These are phyloP conservation scores for Entosphenus tridentatus DNA, from an alignment of 2,113 vertebrate genomes.

Conservation along the genomic window DNA sequence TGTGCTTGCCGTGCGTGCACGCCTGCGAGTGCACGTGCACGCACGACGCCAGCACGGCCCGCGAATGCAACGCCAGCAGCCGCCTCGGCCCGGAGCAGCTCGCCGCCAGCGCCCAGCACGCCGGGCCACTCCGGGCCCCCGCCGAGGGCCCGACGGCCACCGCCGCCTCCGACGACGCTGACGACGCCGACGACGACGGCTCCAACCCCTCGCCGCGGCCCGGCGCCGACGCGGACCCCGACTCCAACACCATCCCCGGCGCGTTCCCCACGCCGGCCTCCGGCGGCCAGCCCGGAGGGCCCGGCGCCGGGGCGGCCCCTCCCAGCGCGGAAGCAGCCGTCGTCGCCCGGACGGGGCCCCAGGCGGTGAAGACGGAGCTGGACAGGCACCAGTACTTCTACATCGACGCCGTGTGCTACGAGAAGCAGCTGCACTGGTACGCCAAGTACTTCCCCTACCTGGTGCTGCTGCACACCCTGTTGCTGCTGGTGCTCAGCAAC, in stretches of 20 bases:
- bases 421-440: constrained; percentile 54
- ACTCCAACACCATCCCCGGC: constrained; percentile 13
- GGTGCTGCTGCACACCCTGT: constrained; percentile 50
- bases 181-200: constrained; percentile 21
- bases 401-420: constrained; percentile 62
- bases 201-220: constrained; percentile 15
- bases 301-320: too few relatives aligned
- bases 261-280: not conserved
- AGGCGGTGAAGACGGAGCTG: constrained; percentile 31
- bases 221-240: constrained; percentile 12
- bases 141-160: constrained; percentile 16
- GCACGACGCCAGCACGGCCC: constrained; percentile 19
- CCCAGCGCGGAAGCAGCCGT: constrained; percentile 18
- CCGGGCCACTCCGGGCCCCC: constrained; percentile 8
- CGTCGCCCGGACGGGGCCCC: too few relatives aligned
- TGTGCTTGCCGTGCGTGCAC: constrained; percentile 43
- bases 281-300: too few relatives aligned
- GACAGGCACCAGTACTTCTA: constrained; percentile 63
- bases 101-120: constrained; percentile 15
- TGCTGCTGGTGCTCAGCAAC: constrained; percentile 59
- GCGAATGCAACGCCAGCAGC: constrained; percentile 24
- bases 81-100: constrained; percentile 21
- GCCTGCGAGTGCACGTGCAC: constrained; percentile 17
- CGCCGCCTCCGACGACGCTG: constrained; percentile 17
- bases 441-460: constrained; percentile 70